Evolutionary conservation across 2,113 vertebrate genomes (phyloP).

Genomic region (Chlamydotis undulata): DNA sequence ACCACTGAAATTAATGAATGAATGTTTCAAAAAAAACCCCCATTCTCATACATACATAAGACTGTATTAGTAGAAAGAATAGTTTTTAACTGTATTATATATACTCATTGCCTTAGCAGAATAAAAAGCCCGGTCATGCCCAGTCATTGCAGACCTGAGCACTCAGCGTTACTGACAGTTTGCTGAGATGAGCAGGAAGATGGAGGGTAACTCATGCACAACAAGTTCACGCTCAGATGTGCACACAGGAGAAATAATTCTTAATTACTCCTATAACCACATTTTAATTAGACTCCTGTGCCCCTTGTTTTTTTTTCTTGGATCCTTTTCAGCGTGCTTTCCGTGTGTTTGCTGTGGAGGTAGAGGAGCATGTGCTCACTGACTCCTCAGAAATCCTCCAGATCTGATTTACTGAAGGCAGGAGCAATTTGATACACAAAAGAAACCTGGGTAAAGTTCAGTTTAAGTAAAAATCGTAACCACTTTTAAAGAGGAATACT

Average conservation of each 20-base stretch:
- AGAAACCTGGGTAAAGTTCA: not conserved
- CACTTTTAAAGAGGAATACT: not conserved
- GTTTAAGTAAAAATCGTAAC: not conserved
- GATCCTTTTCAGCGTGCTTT: not conserved
- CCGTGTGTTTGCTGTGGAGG: not conserved
- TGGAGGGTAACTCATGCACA: not conserved
- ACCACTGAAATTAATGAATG: not conserved
- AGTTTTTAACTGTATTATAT: not conserved
- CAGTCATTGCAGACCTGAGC: not conserved
- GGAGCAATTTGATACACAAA: not conserved
- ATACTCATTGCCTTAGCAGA: not conserved
- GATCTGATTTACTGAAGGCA: not conserved
- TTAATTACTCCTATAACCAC: not conserved
- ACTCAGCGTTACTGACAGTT: not conserved
- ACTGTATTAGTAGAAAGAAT: not conserved
- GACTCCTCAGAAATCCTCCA: not conserved
- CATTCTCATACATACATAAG: no score
- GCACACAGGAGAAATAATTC: not conserved
- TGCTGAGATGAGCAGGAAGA: not conserved
- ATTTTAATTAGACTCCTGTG: not conserved
- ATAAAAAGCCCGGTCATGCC: not conserved
- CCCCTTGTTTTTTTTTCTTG: not conserved
- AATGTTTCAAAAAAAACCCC: fast-evolving
- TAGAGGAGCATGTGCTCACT: not conserved
- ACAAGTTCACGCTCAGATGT: not conserved